Base-by-base conservation (phyloP, 2,888 invertebrate genomes). In the Drosophila incognita region DNA sequence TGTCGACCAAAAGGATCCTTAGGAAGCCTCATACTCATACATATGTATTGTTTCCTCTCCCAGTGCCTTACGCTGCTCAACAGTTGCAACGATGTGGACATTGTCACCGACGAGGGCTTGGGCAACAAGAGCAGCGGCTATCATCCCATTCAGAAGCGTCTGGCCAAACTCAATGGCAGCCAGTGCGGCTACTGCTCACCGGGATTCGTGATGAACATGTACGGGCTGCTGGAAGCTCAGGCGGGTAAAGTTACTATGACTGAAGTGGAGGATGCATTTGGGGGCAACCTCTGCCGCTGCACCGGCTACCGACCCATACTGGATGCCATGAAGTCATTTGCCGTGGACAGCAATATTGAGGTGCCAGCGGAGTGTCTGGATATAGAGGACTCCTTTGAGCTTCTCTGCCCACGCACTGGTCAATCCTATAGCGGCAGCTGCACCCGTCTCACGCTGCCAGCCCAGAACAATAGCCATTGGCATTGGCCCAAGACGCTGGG, bases 161-260 rank as follows among this genome's bases (percentile, higher is more conserved):
- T 96, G 62, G 95, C 95, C 0, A 94, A 94, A 56, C 94, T 95
- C 81, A 95, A 96, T 91, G 96, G 96, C 1, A 95, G 95, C 0
- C 96, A 96, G 89, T 96, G 96, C 88, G 96, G 96, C 0, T 96
- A 94, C 90, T 97, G 97, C 83, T 95, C 96, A n/a, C 96, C 97
- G 1, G 97, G 96, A 24, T 96, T 96, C 95, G 94, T 96, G 63
- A 96, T 96, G 96, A 96, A 94, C 82, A 96, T 96, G 96, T 92
- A 76, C 89, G 95, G 95, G 36, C 82, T 95, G 27, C 86, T 94
- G 63, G 93, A 94, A 85, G 91, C 93, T 0, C 94, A 94, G 58
- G 69, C 66, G 0, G 94, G 94, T 31, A 92, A 93, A 35, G 83
- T 96, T n/a, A 94, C 94, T 1, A 94, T 94, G 94, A 92, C 94